These are phyloP conservation scores for Larimichthys crocea DNA, from an alignment of 2,113 vertebrate genomes.

Conservation along the genomic window DNA sequence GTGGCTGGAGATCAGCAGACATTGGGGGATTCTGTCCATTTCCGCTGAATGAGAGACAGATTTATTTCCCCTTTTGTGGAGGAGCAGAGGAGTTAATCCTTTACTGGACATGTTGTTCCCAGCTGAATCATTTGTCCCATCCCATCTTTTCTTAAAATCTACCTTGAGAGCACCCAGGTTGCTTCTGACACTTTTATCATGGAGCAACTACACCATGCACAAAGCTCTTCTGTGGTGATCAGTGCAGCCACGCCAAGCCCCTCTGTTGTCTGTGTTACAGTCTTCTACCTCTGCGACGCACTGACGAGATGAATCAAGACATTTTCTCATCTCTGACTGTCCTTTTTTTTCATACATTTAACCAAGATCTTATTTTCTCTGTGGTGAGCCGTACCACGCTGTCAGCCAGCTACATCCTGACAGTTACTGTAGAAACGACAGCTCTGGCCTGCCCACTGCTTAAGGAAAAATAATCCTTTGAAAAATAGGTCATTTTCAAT, in stretches of 20 bases:
- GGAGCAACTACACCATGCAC: neutral
- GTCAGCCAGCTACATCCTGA: constrained; percentile 26
- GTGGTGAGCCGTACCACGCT: constrained; percentile 4
- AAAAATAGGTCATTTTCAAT: constrained; percentile 58
- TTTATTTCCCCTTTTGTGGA: constrained; percentile 56
- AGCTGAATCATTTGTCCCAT: constrained; percentile 21
- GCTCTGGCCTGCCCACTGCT: constrained; percentile 9
- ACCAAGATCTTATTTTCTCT: constrained; percentile 46
- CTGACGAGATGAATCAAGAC: constrained; percentile 46
- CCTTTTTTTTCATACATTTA: constrained; percentile 28
- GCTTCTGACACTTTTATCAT: neutral
- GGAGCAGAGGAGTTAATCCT: constrained; percentile 41
- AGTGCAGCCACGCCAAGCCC: constrained; percentile 20
- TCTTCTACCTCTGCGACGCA: constrained; percentile 49
- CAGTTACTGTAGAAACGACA: constrained; percentile 37
- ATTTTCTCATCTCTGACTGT: constrained; percentile 41
- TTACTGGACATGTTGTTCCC: constrained; percentile 33
- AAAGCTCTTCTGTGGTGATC: constrained; percentile 21
- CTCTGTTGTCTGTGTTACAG: constrained; percentile 37
- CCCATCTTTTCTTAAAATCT: constrained; percentile 23
- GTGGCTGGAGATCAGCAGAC: constrained; percentile 58
- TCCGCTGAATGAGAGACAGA: constrained; percentile 50
- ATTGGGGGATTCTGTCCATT: constrained; percentile 65
- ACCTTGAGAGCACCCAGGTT: neutral
- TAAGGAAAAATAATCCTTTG: constrained; percentile 30